Base-by-base conservation (phyloP, 2,113 vertebrate species). In the Lipophrys pholis region DNA sequence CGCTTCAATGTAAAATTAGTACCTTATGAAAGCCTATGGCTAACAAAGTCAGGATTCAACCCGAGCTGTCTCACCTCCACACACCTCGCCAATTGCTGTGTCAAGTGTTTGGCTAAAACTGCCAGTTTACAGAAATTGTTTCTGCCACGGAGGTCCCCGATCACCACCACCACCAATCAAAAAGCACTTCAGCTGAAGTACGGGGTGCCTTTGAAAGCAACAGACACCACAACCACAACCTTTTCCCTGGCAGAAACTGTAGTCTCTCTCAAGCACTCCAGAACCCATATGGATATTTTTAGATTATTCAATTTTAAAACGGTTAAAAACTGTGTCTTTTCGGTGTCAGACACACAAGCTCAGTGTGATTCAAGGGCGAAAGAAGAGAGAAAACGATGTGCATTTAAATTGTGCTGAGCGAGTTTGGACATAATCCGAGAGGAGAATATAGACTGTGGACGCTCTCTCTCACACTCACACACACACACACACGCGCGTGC, bases 391-490 rank as follows among this genome's bases (percentile, higher is more conserved):
- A 39, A 55, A 46, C 2, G 45, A 14, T 6, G 12, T 46, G 45
- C n/a, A 14, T n/a, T 40, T 10, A 40, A 5, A 48, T 48, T n/a
- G 14, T 7, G 56, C 8, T 59, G 40, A 42, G 39, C 17, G 3
- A n/a, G 12, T 30, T 17, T 1, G 2, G 38, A 64, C 15, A 38
- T 14, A 7, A 21, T 68, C 58, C 51, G 14, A 64, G n/a, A 56
- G 56, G 35, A 16, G n/a, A 52, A 65, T 45, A 70, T n/a, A n/a
- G 9, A 2, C 30, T n/a, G 12, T 15, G 14, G 45, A 66, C 53
- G 48, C 10, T 14, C 58, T 66, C 55, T 43, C 8, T 6, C 43
- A 58, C 57, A 58, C 9, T 6, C 8, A 53, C 41, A 42, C 41
- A 42, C 41, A 42, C 41, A 42, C 41, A 42, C 41, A 42, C 41